Percentiles rank a stretch among this genome's conserved stretches.
Conservation (phyloP, 2,797 vertebrate genomes). For the Smutsia gigantea region DNA sequence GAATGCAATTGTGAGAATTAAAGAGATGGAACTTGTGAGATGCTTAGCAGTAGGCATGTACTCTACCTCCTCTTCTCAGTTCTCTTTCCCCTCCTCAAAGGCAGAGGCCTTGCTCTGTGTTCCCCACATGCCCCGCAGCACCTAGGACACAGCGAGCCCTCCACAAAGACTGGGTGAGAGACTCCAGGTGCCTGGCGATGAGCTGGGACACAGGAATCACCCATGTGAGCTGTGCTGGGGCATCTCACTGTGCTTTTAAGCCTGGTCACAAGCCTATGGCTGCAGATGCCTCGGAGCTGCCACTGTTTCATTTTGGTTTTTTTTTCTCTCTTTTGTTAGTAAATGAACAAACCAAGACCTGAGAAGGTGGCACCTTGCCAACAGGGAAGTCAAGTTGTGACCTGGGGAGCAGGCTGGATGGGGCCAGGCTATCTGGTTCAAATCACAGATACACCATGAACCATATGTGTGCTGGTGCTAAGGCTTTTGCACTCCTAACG, state of each 20-base stretch:
- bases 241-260: fast-evolving
- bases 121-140: background rate
- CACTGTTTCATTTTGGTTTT: background rate
- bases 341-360: background rate
- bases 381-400: background rate
- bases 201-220: background rate
- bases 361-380: background rate
- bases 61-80: background rate
- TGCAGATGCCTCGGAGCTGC: background rate
- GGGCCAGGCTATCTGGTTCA: background rate
- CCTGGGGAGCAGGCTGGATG: background rate
- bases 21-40: background rate
- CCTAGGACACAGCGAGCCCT: background rate
- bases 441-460: fast-evolving
- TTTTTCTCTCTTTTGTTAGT: background rate
- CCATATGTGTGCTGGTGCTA: background rate
- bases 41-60: background rate
- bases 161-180: background rate
- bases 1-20: background rate
- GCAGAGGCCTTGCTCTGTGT: background rate
- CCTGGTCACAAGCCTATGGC: background rate
- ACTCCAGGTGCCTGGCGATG: background rate
- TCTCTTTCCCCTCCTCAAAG: background rate
- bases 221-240: fast-evolving
- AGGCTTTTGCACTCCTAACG: fast-evolving